Conservation (phyloP, 2,113 vertebrate genomes). For the Drymodes brunneopygia region DNA sequence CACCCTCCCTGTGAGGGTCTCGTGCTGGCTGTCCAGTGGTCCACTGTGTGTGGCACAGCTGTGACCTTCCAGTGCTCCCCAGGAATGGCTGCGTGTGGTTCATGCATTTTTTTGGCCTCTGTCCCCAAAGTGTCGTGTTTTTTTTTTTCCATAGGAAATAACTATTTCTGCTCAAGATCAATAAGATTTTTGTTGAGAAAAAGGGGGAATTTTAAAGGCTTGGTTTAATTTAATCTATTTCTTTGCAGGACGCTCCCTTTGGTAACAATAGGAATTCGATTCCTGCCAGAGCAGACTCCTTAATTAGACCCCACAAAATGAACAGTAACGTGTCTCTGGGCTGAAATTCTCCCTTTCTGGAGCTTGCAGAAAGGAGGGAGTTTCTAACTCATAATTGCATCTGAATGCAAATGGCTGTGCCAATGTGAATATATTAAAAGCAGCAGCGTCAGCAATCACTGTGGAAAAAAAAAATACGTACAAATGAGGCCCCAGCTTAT, state of each 20-base stretch:
- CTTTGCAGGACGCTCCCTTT: slow-evolving; percentile 65
- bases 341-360: slow-evolving; percentile 64
- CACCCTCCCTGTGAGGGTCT: not conserved
- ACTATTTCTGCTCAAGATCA: slow-evolving; percentile 48
- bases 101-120: not conserved
- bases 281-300: slow-evolving; percentile 62
- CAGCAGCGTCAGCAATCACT: slow-evolving; percentile 55
- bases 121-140: not conserved
- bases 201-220: slow-evolving; percentile 22
- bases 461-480: slow-evolving; percentile 46
- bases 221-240: slow-evolving; percentile 55
- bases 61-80: not conserved
- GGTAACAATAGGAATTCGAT: slow-evolving; percentile 64
- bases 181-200: slow-evolving; percentile 24
- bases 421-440: slow-evolving; percentile 70
- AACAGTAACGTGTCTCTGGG: slow-evolving; percentile 64
- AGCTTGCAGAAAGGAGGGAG: slow-evolving; percentile 46
- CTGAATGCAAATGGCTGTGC: slow-evolving; percentile 65
- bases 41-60: not conserved
- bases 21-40: not conserved
- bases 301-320: slow-evolving; percentile 69
- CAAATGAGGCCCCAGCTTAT: slow-evolving; percentile 50
- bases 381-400: slow-evolving; percentile 63
- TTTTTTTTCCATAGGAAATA: slow-evolving; percentile 37
- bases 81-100: not conserved